Percentiles rank a stretch among this genome's conserved stretches.
Conservation (phyloP, 2,797 vertebrate species). For the Pseudopleuronectes americanus region DNA sequence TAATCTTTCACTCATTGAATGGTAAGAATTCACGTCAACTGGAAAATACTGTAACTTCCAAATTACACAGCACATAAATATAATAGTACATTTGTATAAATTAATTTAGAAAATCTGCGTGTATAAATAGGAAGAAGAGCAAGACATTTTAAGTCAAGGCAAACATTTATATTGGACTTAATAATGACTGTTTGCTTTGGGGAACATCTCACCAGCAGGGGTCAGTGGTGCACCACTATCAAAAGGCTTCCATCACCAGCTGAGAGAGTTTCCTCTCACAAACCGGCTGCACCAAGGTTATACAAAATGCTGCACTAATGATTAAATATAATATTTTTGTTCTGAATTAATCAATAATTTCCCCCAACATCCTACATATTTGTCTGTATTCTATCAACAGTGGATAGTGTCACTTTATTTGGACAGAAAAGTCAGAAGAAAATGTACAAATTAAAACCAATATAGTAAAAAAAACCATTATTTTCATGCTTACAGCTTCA, state of each 20-base stretch:
- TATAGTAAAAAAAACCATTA: constrained; percentile 30
- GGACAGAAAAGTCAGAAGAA: neutral
- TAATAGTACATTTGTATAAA: too few relatives aligned
- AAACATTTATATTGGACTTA: too few relatives aligned
- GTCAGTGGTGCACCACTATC: constrained; percentile 74
- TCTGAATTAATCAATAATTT: constrained; percentile 2
- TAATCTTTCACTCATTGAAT: too few relatives aligned
- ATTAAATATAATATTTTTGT: neutral
- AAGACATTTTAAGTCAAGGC: too few relatives aligned
- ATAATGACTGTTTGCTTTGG: neutral
- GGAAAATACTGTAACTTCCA: too few relatives aligned
- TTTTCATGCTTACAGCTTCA: constrained; percentile 34
- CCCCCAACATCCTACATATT: neutral
- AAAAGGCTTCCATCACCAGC: neutral
- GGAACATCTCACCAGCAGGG: constrained; percentile 68
- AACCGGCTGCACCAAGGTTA: constrained; percentile 24
- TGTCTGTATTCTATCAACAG: neutral
- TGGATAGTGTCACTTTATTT: neutral
- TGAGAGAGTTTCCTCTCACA: neutral
- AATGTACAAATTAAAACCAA: neutral
- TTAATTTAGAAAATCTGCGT: too few relatives aligned
- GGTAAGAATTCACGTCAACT: too few relatives aligned
- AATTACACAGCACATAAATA: too few relatives aligned
- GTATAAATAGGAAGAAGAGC: too few relatives aligned
- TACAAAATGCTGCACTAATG: constrained; percentile 4